A percentile compares a stretch with the other conserved stretches of the same genome.
phyloP scores from a whole-genome alignment of 1,140 invertebrate genomes.

The Episyrphus balteatus region DNA sequence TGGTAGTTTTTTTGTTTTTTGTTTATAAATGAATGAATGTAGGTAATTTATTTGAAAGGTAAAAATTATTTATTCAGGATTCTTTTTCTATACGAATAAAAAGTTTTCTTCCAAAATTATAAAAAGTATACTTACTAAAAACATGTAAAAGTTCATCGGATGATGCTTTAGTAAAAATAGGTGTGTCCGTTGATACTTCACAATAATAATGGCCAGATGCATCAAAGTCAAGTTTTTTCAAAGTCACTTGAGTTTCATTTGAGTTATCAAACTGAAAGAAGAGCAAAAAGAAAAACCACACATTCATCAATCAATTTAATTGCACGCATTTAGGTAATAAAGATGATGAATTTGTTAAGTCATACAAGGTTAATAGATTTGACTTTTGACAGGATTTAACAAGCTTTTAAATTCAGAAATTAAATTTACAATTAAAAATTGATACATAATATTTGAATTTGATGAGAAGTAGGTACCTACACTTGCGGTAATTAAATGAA shows the following conservation, averaged over 20 bases:
- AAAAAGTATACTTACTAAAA: constrained; percentile 52
- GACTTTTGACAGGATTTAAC: too few species aligned
- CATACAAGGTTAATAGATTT: too few species aligned
- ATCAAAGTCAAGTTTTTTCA: constrained; percentile 61
- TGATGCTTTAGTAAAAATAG: constrained; percentile 65
- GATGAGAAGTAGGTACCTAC: too few species aligned
- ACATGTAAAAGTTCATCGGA: constrained; percentile 57
- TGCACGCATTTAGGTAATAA: too few species aligned
- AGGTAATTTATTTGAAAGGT: too few species aligned
- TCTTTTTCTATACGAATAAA: neutral
- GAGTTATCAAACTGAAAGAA: constrained; percentile 51
- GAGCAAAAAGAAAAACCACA: constrained; percentile 8
- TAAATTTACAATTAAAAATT: too few species aligned
- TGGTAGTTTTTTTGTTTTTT: neutral
- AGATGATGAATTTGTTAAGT: too few species aligned
- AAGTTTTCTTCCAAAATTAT: too few species aligned
- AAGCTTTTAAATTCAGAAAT: too few species aligned
- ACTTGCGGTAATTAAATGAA: too few species aligned
- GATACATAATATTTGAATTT: too few species aligned
- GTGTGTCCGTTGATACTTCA: constrained; percentile 61
- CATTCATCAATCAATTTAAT: neutral
- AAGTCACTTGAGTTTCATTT: constrained; percentile 60
- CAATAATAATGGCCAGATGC: constrained; percentile 62
- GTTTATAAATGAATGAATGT: too few species aligned
- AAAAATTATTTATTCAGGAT: neutral